Conservation (phyloP, 2,888 invertebrate species). For the Trissolcus japonicus region DNA sequence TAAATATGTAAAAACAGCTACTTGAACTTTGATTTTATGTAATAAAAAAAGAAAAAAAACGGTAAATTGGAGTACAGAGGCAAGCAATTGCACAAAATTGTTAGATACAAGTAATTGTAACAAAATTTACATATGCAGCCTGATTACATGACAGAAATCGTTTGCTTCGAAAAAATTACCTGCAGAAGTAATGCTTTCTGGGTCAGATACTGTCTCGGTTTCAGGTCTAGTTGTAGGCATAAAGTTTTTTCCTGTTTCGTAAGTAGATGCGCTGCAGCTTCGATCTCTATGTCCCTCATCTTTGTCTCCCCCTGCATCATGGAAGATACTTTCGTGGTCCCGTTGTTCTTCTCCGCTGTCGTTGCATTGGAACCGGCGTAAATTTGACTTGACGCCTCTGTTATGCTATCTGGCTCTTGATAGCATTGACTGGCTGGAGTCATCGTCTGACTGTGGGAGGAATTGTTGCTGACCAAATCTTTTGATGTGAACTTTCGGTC, state of each 20-base stretch:
- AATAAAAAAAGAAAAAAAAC: neutral
- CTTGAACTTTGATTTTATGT: constrained; percentile 8
- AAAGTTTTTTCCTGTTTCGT: constrained; percentile 74
- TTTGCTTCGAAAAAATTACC: constrained; percentile 72
- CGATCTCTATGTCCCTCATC: constrained; percentile 70
- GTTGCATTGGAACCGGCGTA: constrained; percentile 65
- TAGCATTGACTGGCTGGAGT: constrained; percentile 73
- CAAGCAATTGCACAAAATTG: constrained; percentile 4
- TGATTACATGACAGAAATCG: neutral
- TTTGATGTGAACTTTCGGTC: constrained; percentile 91
- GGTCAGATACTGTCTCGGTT: constrained; percentile 91
- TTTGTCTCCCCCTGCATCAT: constrained; percentile 62
- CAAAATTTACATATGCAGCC: neutral
- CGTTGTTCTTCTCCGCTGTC: constrained; percentile 76
- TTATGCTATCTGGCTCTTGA: constrained; percentile 73
- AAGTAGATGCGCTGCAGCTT: constrained; percentile 73
- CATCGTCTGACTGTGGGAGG: constrained; percentile 74
- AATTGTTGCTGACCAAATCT: constrained; percentile 75
- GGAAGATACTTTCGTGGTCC: constrained; percentile 61
- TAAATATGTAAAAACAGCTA: too few relatives aligned
- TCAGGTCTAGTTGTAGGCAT: constrained; percentile 82
- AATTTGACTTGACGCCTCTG: constrained; percentile 69
- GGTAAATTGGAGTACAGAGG: too few relatives aligned
- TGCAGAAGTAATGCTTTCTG: constrained; percentile 90
- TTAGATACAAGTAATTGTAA: neutral